Conservation (phyloP, 2,797 vertebrate genomes). For the Cyclopterus lumpus region DNA sequence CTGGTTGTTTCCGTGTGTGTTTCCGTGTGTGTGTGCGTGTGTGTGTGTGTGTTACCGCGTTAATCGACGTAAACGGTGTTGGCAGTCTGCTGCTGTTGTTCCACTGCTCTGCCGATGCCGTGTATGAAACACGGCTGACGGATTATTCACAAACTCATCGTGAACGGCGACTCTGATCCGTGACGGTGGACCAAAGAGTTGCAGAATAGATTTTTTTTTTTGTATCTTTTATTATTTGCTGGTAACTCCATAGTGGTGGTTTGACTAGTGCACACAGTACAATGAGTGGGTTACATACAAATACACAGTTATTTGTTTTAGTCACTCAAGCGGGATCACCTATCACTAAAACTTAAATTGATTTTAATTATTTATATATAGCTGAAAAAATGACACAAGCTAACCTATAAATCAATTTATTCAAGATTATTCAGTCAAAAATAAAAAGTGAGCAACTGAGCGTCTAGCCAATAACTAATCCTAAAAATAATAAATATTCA, state of each 20-base stretch:
- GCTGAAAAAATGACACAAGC: too few relatives aligned
- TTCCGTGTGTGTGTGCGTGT: not conserved
- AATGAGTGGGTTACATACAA: too few relatives aligned
- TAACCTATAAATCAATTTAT: too few relatives aligned
- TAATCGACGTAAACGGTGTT: slow-evolving; percentile 13
- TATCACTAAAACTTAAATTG: too few relatives aligned
- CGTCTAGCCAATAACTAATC: not conserved
- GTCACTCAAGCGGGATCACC: too few relatives aligned
- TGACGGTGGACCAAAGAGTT: not conserved
- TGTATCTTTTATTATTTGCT: not conserved
- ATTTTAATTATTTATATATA: too few relatives aligned
- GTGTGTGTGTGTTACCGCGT: slow-evolving; percentile 5
- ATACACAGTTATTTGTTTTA: too few relatives aligned
- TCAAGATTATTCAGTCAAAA: too few relatives aligned
- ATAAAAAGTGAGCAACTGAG: not conserved
- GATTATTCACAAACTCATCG: not conserved
- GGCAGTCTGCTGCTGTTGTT: slow-evolving; percentile 29
- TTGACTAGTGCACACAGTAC: not conserved
- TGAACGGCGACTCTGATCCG: not conserved
- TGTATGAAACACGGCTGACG: slow-evolving; percentile 24
- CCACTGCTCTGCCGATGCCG: not conserved
- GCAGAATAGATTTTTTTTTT: not conserved
- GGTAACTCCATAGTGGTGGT: not conserved
- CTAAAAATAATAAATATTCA: not conserved
- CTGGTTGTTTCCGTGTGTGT: slow-evolving; percentile 10